Conservation (phyloP, 1,140 invertebrate species). For the Pomacea maculata region DNA sequence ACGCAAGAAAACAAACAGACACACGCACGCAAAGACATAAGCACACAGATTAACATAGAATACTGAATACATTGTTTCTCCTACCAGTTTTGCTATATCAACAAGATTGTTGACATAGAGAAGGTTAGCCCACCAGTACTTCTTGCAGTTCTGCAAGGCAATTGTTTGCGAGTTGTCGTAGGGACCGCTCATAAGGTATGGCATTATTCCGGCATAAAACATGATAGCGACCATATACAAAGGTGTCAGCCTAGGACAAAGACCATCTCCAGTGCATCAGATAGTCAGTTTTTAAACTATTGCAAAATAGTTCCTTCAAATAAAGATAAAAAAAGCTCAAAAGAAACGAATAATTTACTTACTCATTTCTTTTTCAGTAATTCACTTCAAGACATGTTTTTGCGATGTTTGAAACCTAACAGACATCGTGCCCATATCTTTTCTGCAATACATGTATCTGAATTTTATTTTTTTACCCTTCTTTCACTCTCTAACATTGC, state of each 20-base stretch:
- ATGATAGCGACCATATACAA: conserved; percentile 84
- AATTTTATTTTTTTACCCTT: neutral
- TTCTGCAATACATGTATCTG: too few relatives aligned
- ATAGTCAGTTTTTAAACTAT: too few relatives aligned
- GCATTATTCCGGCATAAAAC: conserved; percentile 76
- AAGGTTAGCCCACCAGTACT: conserved; percentile 85
- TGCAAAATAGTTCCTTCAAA: neutral
- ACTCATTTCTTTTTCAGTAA: neutral
- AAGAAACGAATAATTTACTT: too few relatives aligned
- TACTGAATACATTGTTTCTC: neutral
- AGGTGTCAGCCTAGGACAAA: conserved; percentile 71
- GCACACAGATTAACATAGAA: neutral
- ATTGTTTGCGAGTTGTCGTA: conserved; percentile 66
- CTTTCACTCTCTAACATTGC: neutral
- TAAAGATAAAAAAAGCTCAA: neutral
- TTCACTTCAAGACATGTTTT: neutral
- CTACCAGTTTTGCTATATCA: neutral
- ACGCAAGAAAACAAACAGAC: neutral
- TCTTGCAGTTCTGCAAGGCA: conserved; percentile 65
- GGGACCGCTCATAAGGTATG: conserved; percentile 74
- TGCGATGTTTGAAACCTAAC: neutral
- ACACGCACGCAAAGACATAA: neutral
- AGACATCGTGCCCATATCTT: neutral
- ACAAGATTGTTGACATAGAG: conserved; percentile 86
- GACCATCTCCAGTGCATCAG: neutral